phyloP scores from a whole-genome alignment of 2,797 vertebrate species.

The Chelidonichthys spinosus region DNA sequence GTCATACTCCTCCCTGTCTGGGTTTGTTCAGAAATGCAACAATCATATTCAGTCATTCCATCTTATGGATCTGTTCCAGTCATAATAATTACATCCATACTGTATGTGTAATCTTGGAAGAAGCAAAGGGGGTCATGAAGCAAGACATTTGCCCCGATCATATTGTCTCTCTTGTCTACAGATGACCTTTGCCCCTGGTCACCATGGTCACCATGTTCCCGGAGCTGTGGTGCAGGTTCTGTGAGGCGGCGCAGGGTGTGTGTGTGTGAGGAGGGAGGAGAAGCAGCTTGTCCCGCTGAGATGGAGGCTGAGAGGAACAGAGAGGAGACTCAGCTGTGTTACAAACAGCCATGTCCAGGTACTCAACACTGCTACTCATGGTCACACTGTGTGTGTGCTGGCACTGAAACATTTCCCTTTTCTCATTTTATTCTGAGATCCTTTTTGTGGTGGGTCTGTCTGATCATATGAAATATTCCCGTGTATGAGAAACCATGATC shows the following conservation, averaged over 20 bases:
- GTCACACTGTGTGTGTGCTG: neutral
- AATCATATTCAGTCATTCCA: neutral
- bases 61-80: no score
- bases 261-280: slow-evolving; percentile 78
- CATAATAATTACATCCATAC: neutral
- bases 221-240: slow-evolving; percentile 87
- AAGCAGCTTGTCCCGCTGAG: slow-evolving; percentile 73
- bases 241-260: slow-evolving; percentile 81
- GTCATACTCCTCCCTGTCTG: slow-evolving; percentile 78
- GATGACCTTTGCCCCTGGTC: slow-evolving; percentile 89
- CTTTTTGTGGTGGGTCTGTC: neutral
- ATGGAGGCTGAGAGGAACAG: slow-evolving; percentile 53
- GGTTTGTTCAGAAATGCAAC: slow-evolving; percentile 62
- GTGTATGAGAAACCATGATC: neutral
- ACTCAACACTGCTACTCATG: neutral
- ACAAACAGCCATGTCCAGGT: slow-evolving; percentile 86
- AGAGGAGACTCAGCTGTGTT: slow-evolving; percentile 85
- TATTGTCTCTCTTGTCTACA: slow-evolving; percentile 44
- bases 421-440: neutral
- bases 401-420: neutral
- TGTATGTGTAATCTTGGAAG: neutral
- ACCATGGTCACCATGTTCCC: slow-evolving; percentile 87
- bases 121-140: neutral
- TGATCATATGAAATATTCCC: neutral
- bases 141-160: neutral